Evolutionary conservation across 2,888 invertebrate genomes (phyloP).

Genomic region (Teinopalpus imperialis): DNA sequence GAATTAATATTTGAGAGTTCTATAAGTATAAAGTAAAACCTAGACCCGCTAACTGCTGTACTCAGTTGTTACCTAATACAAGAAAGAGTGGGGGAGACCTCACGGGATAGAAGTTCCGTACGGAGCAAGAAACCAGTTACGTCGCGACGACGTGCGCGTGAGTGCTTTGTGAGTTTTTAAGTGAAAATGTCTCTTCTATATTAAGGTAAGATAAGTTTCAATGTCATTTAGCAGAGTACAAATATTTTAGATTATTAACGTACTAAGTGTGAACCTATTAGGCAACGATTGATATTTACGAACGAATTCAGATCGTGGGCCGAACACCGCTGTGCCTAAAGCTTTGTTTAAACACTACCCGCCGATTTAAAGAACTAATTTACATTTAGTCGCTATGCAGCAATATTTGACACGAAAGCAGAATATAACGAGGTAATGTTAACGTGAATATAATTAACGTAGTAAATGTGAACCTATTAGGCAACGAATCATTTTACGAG

Average conservation of each 20-base stretch:
- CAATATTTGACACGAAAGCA: background rate
- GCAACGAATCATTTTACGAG: conserved; percentile 40
- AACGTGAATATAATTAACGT: conserved; percentile 26
- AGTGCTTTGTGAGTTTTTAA: conserved; percentile 31
- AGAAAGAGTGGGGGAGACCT: conserved; percentile 34
- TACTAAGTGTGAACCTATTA: conserved; percentile 32
- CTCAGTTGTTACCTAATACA: conserved; percentile 20
- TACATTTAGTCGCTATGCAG: background rate
- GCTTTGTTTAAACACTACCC: conserved; percentile 25
- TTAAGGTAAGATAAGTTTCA: conserved; percentile 31
- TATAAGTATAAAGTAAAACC: too few relatives aligned
- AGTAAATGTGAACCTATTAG: conserved; percentile 33
- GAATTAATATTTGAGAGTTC: too few relatives aligned
- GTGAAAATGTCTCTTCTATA: conserved; percentile 33
- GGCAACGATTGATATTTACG: conserved; percentile 41
- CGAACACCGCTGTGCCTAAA: conserved; percentile 36
- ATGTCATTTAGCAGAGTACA: too few relatives aligned
- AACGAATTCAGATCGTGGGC: conserved; percentile 32
- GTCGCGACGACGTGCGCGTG: conserved; percentile 32
- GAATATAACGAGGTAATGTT: too few relatives aligned
- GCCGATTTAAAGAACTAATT: background rate
- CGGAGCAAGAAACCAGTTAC: conserved; percentile 34
- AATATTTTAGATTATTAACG: background rate
- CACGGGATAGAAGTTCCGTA: conserved; percentile 34
- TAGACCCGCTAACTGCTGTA: conserved; percentile 28